These are phyloP conservation scores for Bombus cullumanus DNA, from an alignment of 1,140 invertebrate genomes.

Conservation along the genomic window DNA sequence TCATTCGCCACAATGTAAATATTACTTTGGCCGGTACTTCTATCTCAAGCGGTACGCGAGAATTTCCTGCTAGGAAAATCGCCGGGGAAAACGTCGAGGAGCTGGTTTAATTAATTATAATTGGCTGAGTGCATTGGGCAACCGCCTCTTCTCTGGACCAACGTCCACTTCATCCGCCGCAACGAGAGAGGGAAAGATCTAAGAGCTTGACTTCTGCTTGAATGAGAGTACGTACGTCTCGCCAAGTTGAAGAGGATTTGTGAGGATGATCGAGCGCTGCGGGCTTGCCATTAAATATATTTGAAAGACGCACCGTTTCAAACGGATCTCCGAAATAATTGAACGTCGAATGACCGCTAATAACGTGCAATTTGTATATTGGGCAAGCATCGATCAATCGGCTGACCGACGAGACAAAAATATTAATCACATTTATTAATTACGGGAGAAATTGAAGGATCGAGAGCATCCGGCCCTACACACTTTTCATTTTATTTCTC, in stretches of 20 bases:
- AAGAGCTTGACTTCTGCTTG: constrained; percentile 56
- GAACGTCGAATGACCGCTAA: constrained; percentile 59
- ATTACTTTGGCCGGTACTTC: constrained; percentile 23
- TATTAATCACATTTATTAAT: constrained; percentile 47
- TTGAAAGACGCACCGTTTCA: constrained; percentile 39
- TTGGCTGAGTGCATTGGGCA: constrained; percentile 61
- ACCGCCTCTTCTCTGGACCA: constrained; percentile 53
- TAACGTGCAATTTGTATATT: constrained; percentile 39
- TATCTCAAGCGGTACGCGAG: constrained; percentile 34
- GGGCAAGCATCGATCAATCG: constrained; percentile 14
- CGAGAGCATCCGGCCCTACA: not conserved
- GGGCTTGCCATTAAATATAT: constrained; percentile 63
- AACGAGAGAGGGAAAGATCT: constrained; percentile 46
- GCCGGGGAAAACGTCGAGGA: constrained; percentile 37
- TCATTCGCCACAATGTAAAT: constrained; percentile 35
- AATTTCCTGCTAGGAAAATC: constrained; percentile 54
- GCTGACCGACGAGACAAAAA: constrained; percentile 7
- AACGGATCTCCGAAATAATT: constrained; percentile 59
- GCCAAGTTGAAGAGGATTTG: constrained; percentile 54
- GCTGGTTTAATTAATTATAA: constrained; percentile 68
- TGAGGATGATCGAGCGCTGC: constrained; percentile 59
- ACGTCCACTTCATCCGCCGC: constrained; percentile 59
- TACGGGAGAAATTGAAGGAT: constrained; percentile 32
- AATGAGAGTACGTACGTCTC: constrained; percentile 52
- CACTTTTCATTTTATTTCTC: not conserved